Evolutionary conservation across 53 echinoderm and acorn worm species (phyloP), one percentile per base, ranked within the genome.

Genomic region (Astropecten irregularis): DNA sequence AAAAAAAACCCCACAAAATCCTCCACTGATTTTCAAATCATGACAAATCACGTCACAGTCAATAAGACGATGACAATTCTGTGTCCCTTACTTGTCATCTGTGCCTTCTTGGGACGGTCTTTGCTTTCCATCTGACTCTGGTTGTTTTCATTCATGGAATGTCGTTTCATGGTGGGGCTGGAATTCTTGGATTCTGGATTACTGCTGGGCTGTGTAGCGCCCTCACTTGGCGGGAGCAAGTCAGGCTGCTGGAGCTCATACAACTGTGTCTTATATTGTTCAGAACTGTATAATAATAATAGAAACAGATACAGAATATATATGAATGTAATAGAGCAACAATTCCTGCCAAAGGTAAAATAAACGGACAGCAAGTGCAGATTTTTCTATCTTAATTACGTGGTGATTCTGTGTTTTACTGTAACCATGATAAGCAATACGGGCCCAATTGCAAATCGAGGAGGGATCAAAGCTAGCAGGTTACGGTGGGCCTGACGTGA

Each of bases 211-310:
- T 65, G 66, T 11, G 81, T 48, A 35, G 47, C 39, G 9, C 51
- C 69, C 54, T 83, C 83, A 0, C 63, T 62, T 46, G 79, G 62
- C 46, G 39, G 88, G 77, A 16, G 69, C 33, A 48, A 73, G 39
- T 9, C 69, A n/a, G 68, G 59, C 47, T 93, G 93, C 77, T 93
- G 93, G 10, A 77, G 66, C 60, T 90, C 93, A 27, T 84, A 87
- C 51, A 93, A 19, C 81, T 93, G 90, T 2, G 87, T 85, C 61
- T 87, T 86, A 72, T 93, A 93, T 39, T 84, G 87, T 48, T 93
- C 90, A 28, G 93, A 93, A 69, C 93, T 93, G 25, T 9, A 21
- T 18, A 28, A 31, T 11, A 61, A 56, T 52, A 57, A 23, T n/a
- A n/a, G n/a, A n/a, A n/a, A n/a, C n/a, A n/a, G n/a, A n/a, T n/a